Evolutionary conservation across 1,140 invertebrate genomes (phyloP), one percentile per base, ranked within the genome.

Genomic region (Pemphigus obesinymphae): DNA sequence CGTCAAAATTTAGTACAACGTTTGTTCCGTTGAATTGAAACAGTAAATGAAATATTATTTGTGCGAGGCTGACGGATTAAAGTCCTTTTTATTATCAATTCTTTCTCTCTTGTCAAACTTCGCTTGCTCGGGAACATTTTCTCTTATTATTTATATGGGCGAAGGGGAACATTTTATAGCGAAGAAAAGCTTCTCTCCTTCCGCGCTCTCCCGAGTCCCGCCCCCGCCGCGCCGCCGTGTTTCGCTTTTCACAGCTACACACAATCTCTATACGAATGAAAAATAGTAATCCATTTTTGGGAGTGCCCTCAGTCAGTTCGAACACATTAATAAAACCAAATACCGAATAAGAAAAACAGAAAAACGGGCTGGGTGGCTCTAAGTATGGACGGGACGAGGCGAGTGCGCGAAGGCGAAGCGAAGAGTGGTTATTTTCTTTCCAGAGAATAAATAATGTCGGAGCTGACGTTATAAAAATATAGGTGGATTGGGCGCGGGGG

Each of bases 251-350:
- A 63, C 76, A 80, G 55, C 37, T 80, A 80, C 55, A 80, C 55
- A 80, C 76, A 80, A 40, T 80, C 53, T 58, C 34, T 80, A 63
- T 80, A 45, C 76, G 53, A 63, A 80, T 80, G 76, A 80, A 80
- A 80, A 80, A 80, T 80, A 63, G 76, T 80, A 80, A 80, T 80
- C 76, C 76, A 80, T 80, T 80, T 80, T 80, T 61, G 63, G 76
- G 55, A 80, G 76, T 80, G 76, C 76, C 76, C 76, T 80, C 40
- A 80, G 76, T 80, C 53, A 80, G 76, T 61, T 80, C 76, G 76
- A 80, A 80, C 76, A 63, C 76, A 80, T 80, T 80, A 80, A 80
- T 80, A 80, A 80, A 80, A 80, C 76, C 76, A 63, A 80, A 80
- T 80, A 63, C 76, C 43, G 53, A 45, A 80, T 63, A 26, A 50